These are phyloP conservation scores for Zeuzera pyrina DNA, from an alignment of 2,888 invertebrate genomes.

Conservation along the genomic window DNA sequence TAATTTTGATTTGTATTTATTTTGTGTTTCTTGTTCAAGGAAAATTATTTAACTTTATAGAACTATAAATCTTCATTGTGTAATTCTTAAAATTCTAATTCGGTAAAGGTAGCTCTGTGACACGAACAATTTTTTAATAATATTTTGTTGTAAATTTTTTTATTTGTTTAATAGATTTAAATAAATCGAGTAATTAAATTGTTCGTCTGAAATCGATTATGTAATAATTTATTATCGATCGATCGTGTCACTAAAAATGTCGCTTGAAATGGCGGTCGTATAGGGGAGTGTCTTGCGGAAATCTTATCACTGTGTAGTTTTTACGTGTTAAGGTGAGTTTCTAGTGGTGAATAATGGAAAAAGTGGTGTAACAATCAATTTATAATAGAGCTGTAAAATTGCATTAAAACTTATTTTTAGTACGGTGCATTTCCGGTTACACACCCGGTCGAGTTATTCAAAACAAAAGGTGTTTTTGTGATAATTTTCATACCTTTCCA, in stretches of 20 bases:
- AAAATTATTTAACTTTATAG: too few relatives aligned
- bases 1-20: too few relatives aligned
- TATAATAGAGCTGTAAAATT: constrained; percentile 13
- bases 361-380: constrained; percentile 34
- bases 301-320: constrained; percentile 45
- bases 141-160: too few relatives aligned
- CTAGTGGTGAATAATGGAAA: constrained; percentile 17
- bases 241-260: constrained; percentile 40
- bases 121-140: too few relatives aligned
- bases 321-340: constrained; percentile 21
- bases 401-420: not conserved
- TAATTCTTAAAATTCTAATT: too few relatives aligned
- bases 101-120: too few relatives aligned
- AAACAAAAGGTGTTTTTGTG: constrained; percentile 54
- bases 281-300: constrained; percentile 68
- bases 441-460: constrained; percentile 58
- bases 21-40: too few relatives aligned
- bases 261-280: constrained; percentile 71
- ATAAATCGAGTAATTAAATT: too few relatives aligned
- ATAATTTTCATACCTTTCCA: constrained; percentile 16
- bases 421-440: constrained; percentile 41
- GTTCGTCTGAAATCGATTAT: too few relatives aligned
- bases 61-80: too few relatives aligned
- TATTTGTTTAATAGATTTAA: too few relatives aligned
- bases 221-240: constrained; percentile 25